Evolutionary conservation across 2,113 vertebrate genomes (phyloP), one percentile per base, ranked within the genome.

Genomic region (Oncorhynchus kisutch): DNA sequence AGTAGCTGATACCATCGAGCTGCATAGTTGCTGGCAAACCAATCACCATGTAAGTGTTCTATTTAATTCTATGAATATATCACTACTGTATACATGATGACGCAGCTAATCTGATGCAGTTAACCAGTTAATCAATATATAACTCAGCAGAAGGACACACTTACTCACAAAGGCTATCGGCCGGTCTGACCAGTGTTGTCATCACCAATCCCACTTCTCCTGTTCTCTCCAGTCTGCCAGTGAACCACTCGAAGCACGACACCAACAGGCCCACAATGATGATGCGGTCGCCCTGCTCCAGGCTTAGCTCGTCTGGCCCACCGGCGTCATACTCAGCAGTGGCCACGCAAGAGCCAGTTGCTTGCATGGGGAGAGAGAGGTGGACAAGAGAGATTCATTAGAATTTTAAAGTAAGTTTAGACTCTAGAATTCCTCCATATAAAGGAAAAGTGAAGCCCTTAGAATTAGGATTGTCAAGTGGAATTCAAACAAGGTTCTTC

Each of bases 211-310:
- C 97, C 13, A 91, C 88, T 76, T 91, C 89, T 22, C 93, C 94
- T 0, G 93, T 94, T 20, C 78, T 71, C 13, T 79, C 27, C 5
- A 93, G 94, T 74, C 76, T 93, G 70, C 96, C 97, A 67, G 94
- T 87, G 84, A 97, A 98, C 97, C 97, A 99, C 31, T 94, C 88
- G 86, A 96, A 93, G 82, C 96, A 95, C 20, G 93, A 93, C 83
- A 94, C 90, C 83, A 93, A 91, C 22, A 92, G 89, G 2, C 97
- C 95, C 51, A 94, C 73, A 3, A 96, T 91, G 74, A 92, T 87
- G 65, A 99, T 94, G 70, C 29, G 66, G 68, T 99, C 96, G 0
- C 94, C 95, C 0, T 84, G 67, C 5, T 78, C 84, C 80, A 97
- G 83, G 67, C 89, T 94, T 71, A 99, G 79, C 82, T 99, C 96